Evolutionary conservation across 1,140 invertebrate genomes (phyloP).

Genomic region (Cecropterus lyciades): DNA sequence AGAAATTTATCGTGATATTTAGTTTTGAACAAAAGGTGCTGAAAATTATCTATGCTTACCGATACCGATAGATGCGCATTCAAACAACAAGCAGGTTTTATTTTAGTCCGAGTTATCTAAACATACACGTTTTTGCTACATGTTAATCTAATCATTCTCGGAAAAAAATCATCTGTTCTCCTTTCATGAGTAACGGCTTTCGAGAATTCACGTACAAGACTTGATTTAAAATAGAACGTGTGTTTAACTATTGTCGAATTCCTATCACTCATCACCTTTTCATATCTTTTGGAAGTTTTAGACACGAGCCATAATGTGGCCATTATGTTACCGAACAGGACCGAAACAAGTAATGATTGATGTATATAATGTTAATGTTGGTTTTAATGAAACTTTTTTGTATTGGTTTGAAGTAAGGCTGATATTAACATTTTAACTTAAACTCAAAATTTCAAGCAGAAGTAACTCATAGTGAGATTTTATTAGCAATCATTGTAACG

Average conservation of each 20-base stretch:
- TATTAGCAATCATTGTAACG: too few species aligned
- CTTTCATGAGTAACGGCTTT: constrained; percentile 16
- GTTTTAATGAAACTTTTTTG: too few species aligned
- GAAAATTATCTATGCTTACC: constrained; percentile 47
- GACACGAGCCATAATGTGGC: not conserved
- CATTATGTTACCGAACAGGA: too few species aligned
- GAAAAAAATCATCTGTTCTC: constrained; percentile 34
- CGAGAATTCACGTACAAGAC: constrained; percentile 12
- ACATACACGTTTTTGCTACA: constrained; percentile 39
- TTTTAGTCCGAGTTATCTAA: constrained; percentile 48
- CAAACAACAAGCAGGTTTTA: constrained; percentile 46
- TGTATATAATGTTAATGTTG: too few species aligned
- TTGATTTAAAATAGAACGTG: constrained; percentile 9
- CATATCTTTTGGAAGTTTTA: not conserved
- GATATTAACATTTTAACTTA: too few species aligned
- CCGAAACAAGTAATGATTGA: too few species aligned
- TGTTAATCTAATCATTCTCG: constrained; percentile 29
- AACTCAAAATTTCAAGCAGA: too few species aligned
- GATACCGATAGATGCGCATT: constrained; percentile 38
- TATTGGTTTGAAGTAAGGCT: too few species aligned
- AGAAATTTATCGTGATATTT: too few species aligned
- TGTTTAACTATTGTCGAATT: constrained; percentile 11
- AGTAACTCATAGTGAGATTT: too few species aligned
- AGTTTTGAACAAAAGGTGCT: not conserved
- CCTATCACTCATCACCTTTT: constrained; percentile 1